Evolutionary conservation across 2,797 vertebrate species (phyloP).

Genomic region (Labroides dimidiatus): DNA sequence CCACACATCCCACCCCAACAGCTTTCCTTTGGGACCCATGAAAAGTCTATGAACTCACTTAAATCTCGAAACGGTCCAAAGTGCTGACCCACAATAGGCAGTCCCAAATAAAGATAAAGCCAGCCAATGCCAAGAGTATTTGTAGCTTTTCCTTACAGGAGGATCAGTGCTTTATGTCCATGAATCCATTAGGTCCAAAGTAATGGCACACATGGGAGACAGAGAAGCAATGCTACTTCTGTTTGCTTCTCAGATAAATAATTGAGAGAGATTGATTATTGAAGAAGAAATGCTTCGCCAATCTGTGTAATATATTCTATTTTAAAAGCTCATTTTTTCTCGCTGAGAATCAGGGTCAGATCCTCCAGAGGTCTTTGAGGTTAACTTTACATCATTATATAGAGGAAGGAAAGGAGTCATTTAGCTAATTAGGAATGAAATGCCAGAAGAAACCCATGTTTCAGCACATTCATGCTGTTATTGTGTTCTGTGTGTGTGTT

Average conservation of each 20-base stretch:
- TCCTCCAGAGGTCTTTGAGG: constrained; percentile 44
- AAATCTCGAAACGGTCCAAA: constrained; percentile 61
- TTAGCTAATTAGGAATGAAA: constrained; percentile 46
- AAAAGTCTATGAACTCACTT: constrained; percentile 50
- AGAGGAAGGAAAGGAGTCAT: constrained; percentile 16
- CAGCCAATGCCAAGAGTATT: constrained; percentile 18
- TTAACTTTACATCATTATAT: constrained; percentile 44
- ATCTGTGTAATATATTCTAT: constrained; percentile 44
- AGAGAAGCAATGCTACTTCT: constrained; percentile 35
- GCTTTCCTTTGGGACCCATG: constrained; percentile 25
- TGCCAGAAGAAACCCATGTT: constrained; percentile 21
- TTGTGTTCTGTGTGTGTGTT: constrained; percentile 20
- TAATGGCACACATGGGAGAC: constrained; percentile 62
- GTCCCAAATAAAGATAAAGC: constrained; percentile 53
- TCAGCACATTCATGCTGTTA: constrained; percentile 32
- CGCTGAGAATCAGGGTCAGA: constrained; percentile 52
- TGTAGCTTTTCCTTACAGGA: constrained; percentile 40
- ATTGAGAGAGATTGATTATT: constrained; percentile 71
- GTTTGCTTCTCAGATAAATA: constrained; percentile 59
- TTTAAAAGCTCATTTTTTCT: constrained; percentile 76
- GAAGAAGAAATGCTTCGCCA: constrained; percentile 21
- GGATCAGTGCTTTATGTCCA: constrained; percentile 42
- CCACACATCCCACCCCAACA: constrained; percentile 8
- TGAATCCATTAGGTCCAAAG: constrained; percentile 61
- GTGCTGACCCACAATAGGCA: constrained; percentile 58